Evolutionary conservation across 2,797 vertebrate species (phyloP), one percentile per base, ranked within the genome.

Genomic region (Rhadinocentrus ornatus): DNA sequence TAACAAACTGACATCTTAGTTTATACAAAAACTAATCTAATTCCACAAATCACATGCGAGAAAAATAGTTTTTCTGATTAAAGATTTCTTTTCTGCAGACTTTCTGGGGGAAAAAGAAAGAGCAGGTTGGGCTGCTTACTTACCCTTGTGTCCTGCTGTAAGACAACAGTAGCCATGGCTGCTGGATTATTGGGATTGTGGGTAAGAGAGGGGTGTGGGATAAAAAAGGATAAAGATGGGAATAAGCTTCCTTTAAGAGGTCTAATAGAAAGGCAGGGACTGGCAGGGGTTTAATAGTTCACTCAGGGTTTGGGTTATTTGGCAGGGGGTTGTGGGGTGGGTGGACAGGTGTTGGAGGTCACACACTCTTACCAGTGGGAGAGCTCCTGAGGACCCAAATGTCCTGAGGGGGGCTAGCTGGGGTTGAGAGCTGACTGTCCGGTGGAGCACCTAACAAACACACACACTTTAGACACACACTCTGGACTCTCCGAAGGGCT

Each of bases 351-450:
- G 34, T 60, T 77, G 35, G 69, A 81, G 81, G 60, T 54, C 83
- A 91, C 77, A 89, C 89, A 86, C 82, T 90, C 93, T 94, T 94
- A 94, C 93, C 93, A 80, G 85, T 75, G 83, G 89, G 86, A 66
- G 90, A 83, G 44, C 87, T 91, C 87, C 91, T 92, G 86, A 94
- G 92, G 78, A 93, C 91, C 93, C 93, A 94, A 73, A 93, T 89
- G 81, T 93, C 92, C 89, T 91, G 87, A 89, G 78, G 83, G 77
- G 91, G 83, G 72, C 77, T 88, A 89, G 86, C 83, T 84, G 90
- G 88, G 86, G 79, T 73, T 89, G 89, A 88, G 78, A 87, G 79
- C 82, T 89, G 82, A 86, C 87, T 88, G 88, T 83, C 86, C 62
- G 77, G 78, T 77, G 74, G 80, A 84, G 69, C 78, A 90, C 91